phyloP scores from a whole-genome alignment of 2,888 invertebrate genomes.

The Boloria selene region DNA sequence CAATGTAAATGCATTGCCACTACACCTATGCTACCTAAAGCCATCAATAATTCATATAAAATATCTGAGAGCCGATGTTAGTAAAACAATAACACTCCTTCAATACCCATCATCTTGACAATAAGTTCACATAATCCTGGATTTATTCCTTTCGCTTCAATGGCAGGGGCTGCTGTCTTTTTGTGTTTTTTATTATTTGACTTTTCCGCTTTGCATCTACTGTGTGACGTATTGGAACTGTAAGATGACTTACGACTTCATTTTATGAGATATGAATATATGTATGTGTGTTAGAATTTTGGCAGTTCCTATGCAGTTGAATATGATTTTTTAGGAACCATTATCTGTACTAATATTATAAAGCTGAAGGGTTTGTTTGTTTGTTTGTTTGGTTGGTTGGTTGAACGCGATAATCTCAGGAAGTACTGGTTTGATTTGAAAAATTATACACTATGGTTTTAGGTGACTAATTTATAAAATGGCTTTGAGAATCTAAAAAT shows the following conservation, averaged over 20 bases:
- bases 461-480: too few species aligned
- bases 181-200: slow-evolving; percentile 58
- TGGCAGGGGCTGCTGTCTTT: slow-evolving; percentile 62
- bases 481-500: too few species aligned
- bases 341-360: too few species aligned
- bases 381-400: too few species aligned
- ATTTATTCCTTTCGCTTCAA: slow-evolving; percentile 62
- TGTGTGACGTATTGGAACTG: slow-evolving; percentile 36
- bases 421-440: too few species aligned
- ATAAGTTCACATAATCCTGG: slow-evolving; percentile 66
- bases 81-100: slow-evolving; percentile 42
- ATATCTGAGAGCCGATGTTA: slow-evolving; percentile 17
- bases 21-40: background rate
- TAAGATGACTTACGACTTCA: slow-evolving; percentile 34
- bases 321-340: too few species aligned
- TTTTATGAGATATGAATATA: slow-evolving; percentile 30
- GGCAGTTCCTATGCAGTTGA: background rate
- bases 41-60: background rate
- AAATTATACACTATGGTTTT: too few species aligned
- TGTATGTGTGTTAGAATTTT: slow-evolving; percentile 2
- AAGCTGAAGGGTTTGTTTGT: too few species aligned
- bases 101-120: slow-evolving; percentile 48
- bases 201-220: slow-evolving; percentile 46
- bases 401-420: too few species aligned
- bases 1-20: too few species aligned